Evolutionary conservation across 2,888 invertebrate species (phyloP).

Genomic region (Ectemnius cavifrons): DNA sequence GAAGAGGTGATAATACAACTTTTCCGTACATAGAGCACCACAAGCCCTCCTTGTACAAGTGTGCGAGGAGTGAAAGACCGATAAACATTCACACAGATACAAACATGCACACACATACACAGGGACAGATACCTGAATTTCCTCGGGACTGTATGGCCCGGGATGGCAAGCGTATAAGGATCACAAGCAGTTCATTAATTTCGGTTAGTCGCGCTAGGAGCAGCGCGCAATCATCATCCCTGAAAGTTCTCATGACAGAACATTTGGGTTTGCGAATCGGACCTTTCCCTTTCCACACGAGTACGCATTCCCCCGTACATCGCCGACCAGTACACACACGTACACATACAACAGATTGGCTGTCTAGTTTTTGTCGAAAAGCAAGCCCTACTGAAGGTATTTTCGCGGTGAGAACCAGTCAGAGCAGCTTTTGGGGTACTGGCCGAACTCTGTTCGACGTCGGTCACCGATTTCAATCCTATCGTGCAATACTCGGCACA

Average conservation of each 20-base stretch:
- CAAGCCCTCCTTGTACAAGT: background rate
- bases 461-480: background rate
- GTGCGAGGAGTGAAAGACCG: background rate
- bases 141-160: background rate
- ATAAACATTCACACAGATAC: background rate
- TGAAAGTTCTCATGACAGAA: conserved; percentile 44
- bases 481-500: conserved; percentile 39
- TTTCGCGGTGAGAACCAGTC: conserved; percentile 13
- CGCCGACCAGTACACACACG: background rate
- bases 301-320: conserved; percentile 13
- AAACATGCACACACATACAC: background rate
- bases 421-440: background rate
- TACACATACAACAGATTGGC: background rate
- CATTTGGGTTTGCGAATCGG: conserved; percentile 25
- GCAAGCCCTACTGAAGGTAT: background rate
- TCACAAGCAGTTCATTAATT: background rate
- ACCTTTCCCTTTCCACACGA: no score
- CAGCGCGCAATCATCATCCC: conserved; percentile 1
- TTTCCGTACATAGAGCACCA: background rate
- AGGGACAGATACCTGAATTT: background rate
- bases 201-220: background rate
- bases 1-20: background rate
- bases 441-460: conserved; percentile 33
- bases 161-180: conserved; percentile 12
- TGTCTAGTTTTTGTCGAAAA: background rate